Conservation (phyloP, 2,888 invertebrate species). For the Polietes domitor region DNA sequence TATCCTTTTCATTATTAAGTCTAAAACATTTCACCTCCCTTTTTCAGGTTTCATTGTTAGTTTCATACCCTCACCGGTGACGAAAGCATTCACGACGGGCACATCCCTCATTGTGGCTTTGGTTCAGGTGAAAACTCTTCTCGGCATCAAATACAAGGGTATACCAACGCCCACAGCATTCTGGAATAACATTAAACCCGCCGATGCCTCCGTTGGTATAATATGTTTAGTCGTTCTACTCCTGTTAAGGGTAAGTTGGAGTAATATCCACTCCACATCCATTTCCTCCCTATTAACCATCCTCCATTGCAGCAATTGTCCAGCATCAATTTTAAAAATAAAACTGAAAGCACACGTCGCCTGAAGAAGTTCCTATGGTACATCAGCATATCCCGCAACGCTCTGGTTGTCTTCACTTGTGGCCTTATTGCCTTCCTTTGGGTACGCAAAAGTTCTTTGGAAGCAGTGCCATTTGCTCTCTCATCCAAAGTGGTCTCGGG, state of each 20-base stretch:
- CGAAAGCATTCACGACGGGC: constrained; percentile 92
- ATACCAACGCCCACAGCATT: constrained; percentile 79
- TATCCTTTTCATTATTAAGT: no score
- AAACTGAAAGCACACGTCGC: constrained; percentile 68
- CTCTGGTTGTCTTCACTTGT: constrained; percentile 86
- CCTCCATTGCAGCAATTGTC: constrained; percentile 70
- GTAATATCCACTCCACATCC: background rate
- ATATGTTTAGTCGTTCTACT: constrained; percentile 86
- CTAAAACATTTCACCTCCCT: background rate
- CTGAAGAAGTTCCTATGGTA: constrained; percentile 86
- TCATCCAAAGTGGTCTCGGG: constrained; percentile 86
- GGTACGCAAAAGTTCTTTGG: constrained; percentile 73
- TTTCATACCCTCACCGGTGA: constrained; percentile 91
- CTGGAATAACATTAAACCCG: constrained; percentile 82
- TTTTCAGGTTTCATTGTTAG: constrained; percentile 89
- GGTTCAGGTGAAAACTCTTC: constrained; percentile 88
- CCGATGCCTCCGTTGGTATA: constrained; percentile 86
- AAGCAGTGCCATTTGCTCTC: constrained; percentile 85
- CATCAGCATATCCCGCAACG: constrained; percentile 89
- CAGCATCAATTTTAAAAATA: constrained; percentile 72
- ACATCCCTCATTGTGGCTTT: constrained; percentile 89
- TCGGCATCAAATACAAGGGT: constrained; percentile 84
- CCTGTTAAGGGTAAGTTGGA: constrained; percentile 84
- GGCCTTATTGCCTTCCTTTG: constrained; percentile 84
- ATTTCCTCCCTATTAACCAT: no score